Evolutionary conservation across 2,888 invertebrate species (phyloP), one percentile per base, ranked within the genome.

Genomic region (Scelioninae gen. 2): DNA sequence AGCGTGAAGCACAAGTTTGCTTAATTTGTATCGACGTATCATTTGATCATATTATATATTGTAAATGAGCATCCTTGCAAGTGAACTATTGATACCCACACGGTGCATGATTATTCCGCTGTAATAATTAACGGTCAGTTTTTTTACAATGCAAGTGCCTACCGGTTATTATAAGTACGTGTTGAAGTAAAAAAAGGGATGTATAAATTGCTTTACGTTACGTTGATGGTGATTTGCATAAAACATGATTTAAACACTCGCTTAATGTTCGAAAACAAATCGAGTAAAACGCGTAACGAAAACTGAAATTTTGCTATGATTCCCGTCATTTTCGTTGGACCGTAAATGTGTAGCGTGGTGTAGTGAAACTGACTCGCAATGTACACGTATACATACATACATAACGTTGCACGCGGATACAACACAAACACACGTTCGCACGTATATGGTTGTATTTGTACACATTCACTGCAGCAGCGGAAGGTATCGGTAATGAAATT

Each of bases 401-500:
- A 11, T 35, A 43, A 16, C 10, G 22, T n/a, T n/a, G n/a, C n/a
- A 22, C 22, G 22, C 22, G 22, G 3, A 22, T 4, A 22, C 2
- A 16, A 7, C 18, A 18, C 18, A 9, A 10, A 52, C 15, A 16
- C 2, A 15, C 35, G n/a, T n/a, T n/a, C n/a, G n/a, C n/a, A n/a
- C n/a, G n/a, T n/a, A n/a, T n/a, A n/a, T n/a, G n/a, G n/a, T n/a
- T n/a, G n/a, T n/a, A n/a, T n/a, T n/a, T n/a, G n/a, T n/a, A 35
- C 33, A 13, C 50, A 16, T 48, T 52, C 63, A 53, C 35, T 37
- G 33, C 16, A 48, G 35, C 48, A 53, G 33, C 60, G 55, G 61
- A 72, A 67, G 65, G 55, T 61, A 57, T 57, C 57, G 67, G 55
- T 57, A 73, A 68, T 72, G 63, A 73, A 73, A 67, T 73, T 68